Percentiles rank a stretch among this genome's conserved stretches.
Conservation (phyloP, 2,113 vertebrate species). For the Lanius collurio region DNA sequence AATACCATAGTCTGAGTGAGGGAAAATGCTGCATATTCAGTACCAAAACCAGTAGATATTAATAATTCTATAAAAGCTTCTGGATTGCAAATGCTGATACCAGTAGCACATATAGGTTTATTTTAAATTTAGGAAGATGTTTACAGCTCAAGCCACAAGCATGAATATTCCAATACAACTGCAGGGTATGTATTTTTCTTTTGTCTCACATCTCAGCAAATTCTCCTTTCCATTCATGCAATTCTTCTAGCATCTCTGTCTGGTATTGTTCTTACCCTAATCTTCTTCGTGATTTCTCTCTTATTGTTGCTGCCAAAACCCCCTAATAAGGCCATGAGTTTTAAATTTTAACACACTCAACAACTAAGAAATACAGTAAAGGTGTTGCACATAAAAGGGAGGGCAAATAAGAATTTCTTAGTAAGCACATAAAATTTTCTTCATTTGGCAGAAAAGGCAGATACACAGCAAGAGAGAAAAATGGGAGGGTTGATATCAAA, state of each 20-base stretch:
- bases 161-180: not conserved
- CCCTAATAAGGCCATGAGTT: constrained; percentile 1
- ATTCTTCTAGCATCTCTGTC: not conserved
- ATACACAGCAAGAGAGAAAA: not conserved
- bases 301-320: constrained; percentile 19
- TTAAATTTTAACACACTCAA: constrained; percentile 28
- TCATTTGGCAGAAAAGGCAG: not conserved
- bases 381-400: not conserved
- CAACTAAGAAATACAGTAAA: constrained; percentile 50
- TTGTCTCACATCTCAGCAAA: not conserved
- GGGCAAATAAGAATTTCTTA: constrained; percentile 9
- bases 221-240: constrained; percentile 15
- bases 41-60: constrained; percentile 4
- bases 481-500: not conserved
- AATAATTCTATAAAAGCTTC: not conserved
- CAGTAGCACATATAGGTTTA: not conserved
- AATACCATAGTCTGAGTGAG: not conserved
- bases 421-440: constrained; percentile 41
- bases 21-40: not conserved
- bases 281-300: constrained; percentile 30
- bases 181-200: not conserved
- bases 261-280: not conserved
- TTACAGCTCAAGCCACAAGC: not conserved
- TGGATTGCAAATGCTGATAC: not conserved
- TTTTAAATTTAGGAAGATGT: not conserved